Conservation (phyloP, 2,797 vertebrate genomes). For the Enteromius thamalakanensis region DNA sequence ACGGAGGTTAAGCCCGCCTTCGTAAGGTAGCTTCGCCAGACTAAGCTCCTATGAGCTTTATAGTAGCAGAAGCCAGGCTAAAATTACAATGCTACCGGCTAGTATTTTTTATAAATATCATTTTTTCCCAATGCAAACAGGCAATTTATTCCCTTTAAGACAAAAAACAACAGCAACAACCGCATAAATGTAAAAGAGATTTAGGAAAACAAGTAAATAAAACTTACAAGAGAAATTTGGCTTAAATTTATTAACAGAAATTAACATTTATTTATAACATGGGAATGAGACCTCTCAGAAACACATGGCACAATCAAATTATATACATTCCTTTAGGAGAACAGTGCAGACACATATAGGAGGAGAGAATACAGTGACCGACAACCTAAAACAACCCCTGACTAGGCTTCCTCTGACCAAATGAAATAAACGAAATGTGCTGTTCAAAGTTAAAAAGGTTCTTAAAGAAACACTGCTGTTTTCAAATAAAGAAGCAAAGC, state of each 20-base stretch:
- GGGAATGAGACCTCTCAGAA: conserved; percentile 85
- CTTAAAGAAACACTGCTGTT: conserved; percentile 84
- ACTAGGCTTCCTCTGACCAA: conserved; percentile 64
- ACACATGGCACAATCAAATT: conserved; percentile 90
- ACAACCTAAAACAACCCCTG: conserved; percentile 77
- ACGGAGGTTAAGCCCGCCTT: too few relatives aligned
- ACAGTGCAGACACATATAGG: conserved; percentile 76
- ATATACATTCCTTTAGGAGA: conserved; percentile 86
- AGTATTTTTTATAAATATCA: not conserved
- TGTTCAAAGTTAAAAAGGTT: conserved; percentile 80
- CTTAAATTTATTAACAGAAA: conserved; percentile 86
- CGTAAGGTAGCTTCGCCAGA: too few relatives aligned
- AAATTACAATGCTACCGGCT: not conserved
- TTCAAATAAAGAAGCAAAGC: conserved; percentile 73
- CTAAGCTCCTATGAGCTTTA: too few relatives aligned
- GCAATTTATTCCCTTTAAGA: not conserved
- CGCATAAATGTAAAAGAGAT: not conserved
- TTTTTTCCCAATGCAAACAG: not conserved
- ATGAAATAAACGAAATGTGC: conserved; percentile 77
- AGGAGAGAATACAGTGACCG: conserved; percentile 67
- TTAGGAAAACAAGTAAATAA: not conserved
- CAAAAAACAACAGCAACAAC: too few relatives aligned
- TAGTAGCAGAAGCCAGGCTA: too few relatives aligned
- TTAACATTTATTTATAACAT: conserved; percentile 76
- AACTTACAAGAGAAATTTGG: conserved; percentile 34